A percentile compares a stretch with the other conserved stretches of the same genome.
Evolutionary conservation across 2,888 invertebrate species (phyloP).

Genomic region (Chelonus formosanus): DNA sequence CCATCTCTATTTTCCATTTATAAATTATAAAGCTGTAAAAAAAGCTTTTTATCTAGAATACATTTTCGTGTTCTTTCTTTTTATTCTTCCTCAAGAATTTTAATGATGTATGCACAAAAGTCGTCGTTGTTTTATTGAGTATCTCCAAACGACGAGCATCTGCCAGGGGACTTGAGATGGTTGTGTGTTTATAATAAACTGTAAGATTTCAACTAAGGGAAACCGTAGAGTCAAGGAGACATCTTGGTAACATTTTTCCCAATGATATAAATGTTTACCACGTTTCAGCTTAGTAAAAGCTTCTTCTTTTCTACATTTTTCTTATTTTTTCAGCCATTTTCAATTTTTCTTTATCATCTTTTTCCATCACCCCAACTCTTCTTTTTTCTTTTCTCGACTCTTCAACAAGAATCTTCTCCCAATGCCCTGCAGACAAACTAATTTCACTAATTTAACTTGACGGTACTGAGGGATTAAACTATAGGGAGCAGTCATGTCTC

Average conservation of each 20-base stretch:
- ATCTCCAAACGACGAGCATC: constrained; percentile 17
- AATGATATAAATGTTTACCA: constrained; percentile 39
- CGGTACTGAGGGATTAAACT: constrained; percentile 24
- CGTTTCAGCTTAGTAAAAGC: constrained; percentile 3
- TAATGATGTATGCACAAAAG: constrained; percentile 33
- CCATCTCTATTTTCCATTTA: too few species aligned
- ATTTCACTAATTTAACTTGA: constrained; percentile 52
- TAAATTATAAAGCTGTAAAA: too few species aligned
- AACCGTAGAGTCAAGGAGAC: constrained; percentile 16
- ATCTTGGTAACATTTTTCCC: constrained; percentile 32
- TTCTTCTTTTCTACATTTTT: constrained; percentile 20
- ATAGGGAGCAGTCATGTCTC: constrained; percentile 27
- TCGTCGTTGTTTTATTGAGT: constrained; percentile 27
- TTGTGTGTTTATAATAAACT: constrained; percentile 35
- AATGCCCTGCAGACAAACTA: constrained; percentile 47
- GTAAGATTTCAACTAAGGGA: constrained; percentile 19
- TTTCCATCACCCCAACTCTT: constrained; percentile 7
- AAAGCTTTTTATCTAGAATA: neutral
- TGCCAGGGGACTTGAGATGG: constrained; percentile 17
- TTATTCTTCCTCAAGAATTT: constrained; percentile 17
- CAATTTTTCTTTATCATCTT: constrained; percentile 32
- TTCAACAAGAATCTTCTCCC: constrained; percentile 9
- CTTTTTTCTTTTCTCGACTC: constrained; percentile 2
- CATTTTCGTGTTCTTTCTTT: constrained; percentile 2
- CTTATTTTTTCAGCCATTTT: constrained; percentile 28